Percentiles rank a stretch among this genome's conserved stretches.
phyloP scores from a whole-genome alignment of 2,797 vertebrate genomes.

The Melopsittacus undulatus region DNA sequence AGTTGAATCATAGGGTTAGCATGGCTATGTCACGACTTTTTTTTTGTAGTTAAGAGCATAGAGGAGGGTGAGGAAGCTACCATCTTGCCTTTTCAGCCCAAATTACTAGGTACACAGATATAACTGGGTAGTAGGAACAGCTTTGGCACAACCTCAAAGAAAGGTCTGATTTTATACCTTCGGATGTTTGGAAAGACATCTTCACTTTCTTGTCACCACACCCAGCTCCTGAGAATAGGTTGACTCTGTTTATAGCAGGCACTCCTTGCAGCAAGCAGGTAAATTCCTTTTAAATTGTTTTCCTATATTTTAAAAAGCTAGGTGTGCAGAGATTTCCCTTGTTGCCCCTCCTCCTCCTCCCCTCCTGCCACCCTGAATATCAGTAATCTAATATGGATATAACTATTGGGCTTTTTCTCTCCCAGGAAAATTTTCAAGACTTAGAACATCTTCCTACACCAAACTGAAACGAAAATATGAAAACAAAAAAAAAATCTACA shows the following conservation, averaged over 20 bases:
- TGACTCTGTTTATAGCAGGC: constrained; percentile 10
- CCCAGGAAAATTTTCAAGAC: background rate
- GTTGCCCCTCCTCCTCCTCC: no score
- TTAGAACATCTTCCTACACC: background rate
- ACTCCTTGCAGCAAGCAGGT: background rate
- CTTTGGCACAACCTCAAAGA: background rate
- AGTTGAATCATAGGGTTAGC: background rate
- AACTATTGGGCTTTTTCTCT: background rate
- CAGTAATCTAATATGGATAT: background rate
- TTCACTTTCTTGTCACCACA: constrained; percentile 8
- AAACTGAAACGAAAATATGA: background rate
- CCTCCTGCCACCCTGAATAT: background rate
- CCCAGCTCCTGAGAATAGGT: background rate
- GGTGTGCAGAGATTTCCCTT: background rate
- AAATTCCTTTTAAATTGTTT: background rate
- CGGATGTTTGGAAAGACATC: background rate
- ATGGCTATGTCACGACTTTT: background rate
- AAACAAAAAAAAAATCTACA: background rate
- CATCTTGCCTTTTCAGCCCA: background rate
- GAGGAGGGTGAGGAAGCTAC: background rate
- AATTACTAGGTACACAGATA: constrained; percentile 4
- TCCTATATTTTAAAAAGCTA: background rate
- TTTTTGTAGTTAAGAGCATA: background rate
- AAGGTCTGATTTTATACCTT: background rate
- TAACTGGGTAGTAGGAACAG: background rate